These are phyloP conservation scores for Ispidina picta DNA, from an alignment of 2,797 vertebrate genomes.

Conservation along the genomic window DNA sequence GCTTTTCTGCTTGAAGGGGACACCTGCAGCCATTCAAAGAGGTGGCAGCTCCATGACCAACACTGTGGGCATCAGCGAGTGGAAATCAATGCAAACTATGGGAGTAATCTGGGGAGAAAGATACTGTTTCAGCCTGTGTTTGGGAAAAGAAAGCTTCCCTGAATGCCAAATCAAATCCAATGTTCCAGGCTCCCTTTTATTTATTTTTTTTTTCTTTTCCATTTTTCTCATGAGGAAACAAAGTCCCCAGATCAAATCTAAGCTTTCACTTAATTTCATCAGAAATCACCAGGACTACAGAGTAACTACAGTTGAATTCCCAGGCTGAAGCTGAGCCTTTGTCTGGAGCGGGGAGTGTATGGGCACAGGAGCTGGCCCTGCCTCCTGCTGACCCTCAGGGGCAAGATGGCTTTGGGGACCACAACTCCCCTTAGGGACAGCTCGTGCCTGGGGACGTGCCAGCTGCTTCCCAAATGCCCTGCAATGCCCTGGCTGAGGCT, in stretches of 20 bases:
- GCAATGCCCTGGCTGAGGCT: rapidly evolving
- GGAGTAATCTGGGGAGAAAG: neutral
- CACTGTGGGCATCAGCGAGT: neutral
- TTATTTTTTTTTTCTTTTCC: neutral
- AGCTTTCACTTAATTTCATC: neutral
- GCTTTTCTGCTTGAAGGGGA: neutral
- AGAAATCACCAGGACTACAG: neutral
- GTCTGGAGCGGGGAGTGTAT: neutral
- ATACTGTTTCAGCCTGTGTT: neutral
- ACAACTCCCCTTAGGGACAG: neutral
- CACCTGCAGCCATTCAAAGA: neutral
- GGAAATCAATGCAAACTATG: neutral
- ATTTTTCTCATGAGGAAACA: neutral
- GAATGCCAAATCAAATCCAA: neutral
- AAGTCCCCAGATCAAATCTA: neutral
- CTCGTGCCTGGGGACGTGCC: rapidly evolving
- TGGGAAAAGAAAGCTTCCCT: neutral
- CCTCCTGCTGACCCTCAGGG: neutral
- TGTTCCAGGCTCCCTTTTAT: neutral
- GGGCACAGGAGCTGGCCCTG: neutral
- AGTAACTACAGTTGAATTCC: neutral
- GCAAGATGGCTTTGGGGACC: neutral
- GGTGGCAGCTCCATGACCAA: neutral
- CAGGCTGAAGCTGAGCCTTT: neutral
- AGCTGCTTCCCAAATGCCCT: neutral